phyloP scores from a whole-genome alignment of 2,113 vertebrate genomes.

The Uropsilus gracilis region DNA sequence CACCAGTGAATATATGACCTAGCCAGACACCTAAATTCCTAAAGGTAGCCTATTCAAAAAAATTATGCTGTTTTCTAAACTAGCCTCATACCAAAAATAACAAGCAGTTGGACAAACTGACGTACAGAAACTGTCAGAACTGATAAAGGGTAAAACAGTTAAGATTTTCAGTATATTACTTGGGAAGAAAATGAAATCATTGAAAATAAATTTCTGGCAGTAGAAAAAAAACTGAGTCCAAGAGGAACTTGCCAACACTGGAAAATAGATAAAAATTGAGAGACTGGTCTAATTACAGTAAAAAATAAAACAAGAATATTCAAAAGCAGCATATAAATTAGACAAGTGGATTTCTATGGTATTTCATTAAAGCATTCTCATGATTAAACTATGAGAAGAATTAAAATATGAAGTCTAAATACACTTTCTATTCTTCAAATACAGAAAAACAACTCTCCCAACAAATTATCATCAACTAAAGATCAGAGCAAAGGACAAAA shows the following conservation, averaged over 20 bases:
- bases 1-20: background rate
- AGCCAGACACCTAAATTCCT: background rate
- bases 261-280: slow-evolving; percentile 1
- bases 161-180: background rate
- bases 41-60: background rate
- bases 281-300: background rate
- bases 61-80: background rate
- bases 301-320: slow-evolving; percentile 31
- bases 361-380: background rate
- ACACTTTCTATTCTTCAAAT: slow-evolving; percentile 56
- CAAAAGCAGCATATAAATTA: slow-evolving; percentile 13
- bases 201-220: slow-evolving; percentile 31
- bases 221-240: slow-evolving; percentile 45
- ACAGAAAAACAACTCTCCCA: slow-evolving; percentile 31
- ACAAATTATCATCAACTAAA: slow-evolving; percentile 23
- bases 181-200: background rate
- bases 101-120: background rate
- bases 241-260: background rate
- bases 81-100: background rate
- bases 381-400: background rate
- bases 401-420: slow-evolving; percentile 5
- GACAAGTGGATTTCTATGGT: slow-evolving; percentile 15
- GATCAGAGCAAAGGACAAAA: background rate
- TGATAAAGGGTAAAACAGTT: background rate
- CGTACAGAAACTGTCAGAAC: background rate